Conservation (phyloP, 53 echinoderm and acorn worm species). For the Echinometra lucunter region DNA sequence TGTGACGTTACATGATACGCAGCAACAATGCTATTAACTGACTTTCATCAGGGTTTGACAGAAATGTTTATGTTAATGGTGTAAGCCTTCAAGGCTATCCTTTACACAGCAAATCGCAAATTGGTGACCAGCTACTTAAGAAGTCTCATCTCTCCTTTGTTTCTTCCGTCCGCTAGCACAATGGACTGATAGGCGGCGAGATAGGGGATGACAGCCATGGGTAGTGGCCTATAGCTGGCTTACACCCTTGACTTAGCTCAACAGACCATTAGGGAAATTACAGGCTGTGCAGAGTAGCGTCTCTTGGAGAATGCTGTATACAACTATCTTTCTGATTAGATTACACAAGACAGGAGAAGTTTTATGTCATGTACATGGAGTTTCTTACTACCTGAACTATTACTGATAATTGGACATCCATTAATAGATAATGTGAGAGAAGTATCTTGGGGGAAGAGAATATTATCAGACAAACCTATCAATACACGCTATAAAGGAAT, state of each 20-base stretch:
- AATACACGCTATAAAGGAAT: too few species aligned
- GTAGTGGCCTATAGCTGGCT: slow-evolving; percentile 19
- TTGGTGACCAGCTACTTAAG: slow-evolving; percentile 52
- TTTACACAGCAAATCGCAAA: neutral
- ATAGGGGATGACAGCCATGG: slow-evolving; percentile 45
- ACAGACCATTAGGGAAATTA: slow-evolving; percentile 65
- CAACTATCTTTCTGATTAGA: neutral
- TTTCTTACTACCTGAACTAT: slow-evolving; percentile 9
- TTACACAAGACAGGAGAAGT: slow-evolving; percentile 14
- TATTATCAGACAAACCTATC: neutral
- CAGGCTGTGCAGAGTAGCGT: neutral
- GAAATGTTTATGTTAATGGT: slow-evolving; percentile 40
- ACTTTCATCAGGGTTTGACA: neutral
- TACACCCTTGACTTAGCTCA: slow-evolving; percentile 49
- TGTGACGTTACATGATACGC: neutral
- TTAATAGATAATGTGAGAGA: neutral
- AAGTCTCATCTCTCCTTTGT: slow-evolving; percentile 18
- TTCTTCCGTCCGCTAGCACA: slow-evolving; percentile 19
- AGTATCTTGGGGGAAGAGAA: neutral
- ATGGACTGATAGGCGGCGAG: slow-evolving; percentile 27
- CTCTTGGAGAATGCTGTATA: neutral
- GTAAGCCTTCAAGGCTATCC: slow-evolving; percentile 25
- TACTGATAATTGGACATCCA: slow-evolving; percentile 30
- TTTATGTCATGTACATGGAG: neutral
- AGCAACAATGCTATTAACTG: neutral